Percentiles rank a stretch among this genome's conserved stretches.
These are phyloP conservation scores for Rhincodon typus DNA, from an alignment of 2,797 vertebrate genomes.

Conservation along the genomic window DNA sequence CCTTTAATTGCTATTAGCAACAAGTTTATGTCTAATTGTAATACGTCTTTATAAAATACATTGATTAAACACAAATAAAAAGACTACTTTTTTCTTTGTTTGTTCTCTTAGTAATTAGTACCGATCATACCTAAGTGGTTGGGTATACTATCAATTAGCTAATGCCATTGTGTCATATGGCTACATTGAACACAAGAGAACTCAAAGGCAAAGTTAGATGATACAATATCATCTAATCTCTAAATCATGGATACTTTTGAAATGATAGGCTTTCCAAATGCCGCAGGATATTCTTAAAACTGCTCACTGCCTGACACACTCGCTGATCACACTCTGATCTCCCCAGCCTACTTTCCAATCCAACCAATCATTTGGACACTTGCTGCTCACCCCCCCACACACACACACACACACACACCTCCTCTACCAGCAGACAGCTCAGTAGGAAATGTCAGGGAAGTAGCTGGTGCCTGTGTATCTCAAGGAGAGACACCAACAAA, in stretches of 20 bases:
- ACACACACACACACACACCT: too few species aligned
- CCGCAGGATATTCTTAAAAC: background rate
- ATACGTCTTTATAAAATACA: background rate
- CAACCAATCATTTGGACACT: too few species aligned
- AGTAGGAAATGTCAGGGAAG: too few species aligned
- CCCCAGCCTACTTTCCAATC: too few species aligned
- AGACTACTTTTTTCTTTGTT: background rate
- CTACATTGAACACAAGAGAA: background rate
- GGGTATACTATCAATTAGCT: background rate
- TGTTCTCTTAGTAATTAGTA: background rate
- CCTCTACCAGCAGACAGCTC: too few species aligned
- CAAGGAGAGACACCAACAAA: too few species aligned
- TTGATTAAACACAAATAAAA: background rate
- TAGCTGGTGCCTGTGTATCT: too few species aligned
- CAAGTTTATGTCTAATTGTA: background rate
- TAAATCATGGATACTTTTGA: background rate
- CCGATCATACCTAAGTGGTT: background rate
- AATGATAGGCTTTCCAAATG: background rate
- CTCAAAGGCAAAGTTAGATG: background rate
- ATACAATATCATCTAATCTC: background rate
- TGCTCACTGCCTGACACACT: background rate
- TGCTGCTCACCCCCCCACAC: too few species aligned
- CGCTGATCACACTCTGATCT: too few species aligned
- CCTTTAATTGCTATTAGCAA: background rate
- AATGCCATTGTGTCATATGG: background rate